Evolutionary conservation across 2,797 vertebrate species (phyloP).

Genomic region (Sciurus carolinensis): DNA sequence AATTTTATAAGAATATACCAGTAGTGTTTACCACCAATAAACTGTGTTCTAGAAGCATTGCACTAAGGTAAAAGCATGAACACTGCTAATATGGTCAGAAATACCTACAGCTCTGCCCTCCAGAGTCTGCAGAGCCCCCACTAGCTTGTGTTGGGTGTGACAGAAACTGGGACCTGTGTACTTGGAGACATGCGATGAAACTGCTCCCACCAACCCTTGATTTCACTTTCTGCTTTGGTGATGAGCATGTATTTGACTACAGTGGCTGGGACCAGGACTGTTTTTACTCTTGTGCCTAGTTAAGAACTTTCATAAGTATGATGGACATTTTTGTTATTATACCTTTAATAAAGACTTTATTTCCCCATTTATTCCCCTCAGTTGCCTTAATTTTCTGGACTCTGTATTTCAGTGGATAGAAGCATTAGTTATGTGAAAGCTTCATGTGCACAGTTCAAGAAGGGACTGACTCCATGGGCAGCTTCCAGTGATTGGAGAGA

Average conservation of each 20-base stretch:
- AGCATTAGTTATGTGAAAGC: background rate
- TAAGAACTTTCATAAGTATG: background rate
- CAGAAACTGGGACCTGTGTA: background rate
- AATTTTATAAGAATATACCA: background rate
- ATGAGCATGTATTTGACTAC: background rate
- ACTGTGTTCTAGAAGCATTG: background rate
- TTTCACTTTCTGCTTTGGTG: background rate
- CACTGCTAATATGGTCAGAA: background rate
- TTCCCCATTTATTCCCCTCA: background rate
- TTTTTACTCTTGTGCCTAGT: background rate
- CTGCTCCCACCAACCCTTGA: fast-evolving
- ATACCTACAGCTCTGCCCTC: no score
- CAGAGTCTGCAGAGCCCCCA: background rate
- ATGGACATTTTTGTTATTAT: background rate
- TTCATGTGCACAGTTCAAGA: background rate
- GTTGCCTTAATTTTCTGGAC: constrained; percentile 54
- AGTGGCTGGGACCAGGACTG: background rate
- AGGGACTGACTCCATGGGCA: background rate
- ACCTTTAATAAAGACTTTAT: constrained; percentile 49
- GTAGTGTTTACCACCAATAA: background rate
- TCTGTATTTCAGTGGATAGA: background rate
- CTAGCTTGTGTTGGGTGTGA: background rate
- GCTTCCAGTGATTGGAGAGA: background rate
- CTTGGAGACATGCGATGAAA: background rate
- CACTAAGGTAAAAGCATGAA: background rate